Base-by-base conservation (phyloP, 2,113 vertebrate genomes). In the Syngnathus typhle region DNA sequence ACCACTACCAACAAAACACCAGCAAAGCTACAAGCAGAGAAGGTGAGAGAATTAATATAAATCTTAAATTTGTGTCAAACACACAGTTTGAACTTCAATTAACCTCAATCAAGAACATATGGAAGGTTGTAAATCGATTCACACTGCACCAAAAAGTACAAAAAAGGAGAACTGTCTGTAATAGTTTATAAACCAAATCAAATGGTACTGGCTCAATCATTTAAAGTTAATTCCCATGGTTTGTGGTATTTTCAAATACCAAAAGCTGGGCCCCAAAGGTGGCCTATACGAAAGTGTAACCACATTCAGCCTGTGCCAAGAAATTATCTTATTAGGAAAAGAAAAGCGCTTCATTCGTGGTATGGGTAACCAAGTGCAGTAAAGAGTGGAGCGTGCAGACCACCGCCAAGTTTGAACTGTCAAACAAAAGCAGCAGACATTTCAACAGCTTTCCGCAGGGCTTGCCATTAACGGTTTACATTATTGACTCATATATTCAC, bases 291-390 rank as follows among this genome's bases (percentile, higher is more conserved):
- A 75, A 63, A 73, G 41, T 82, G 68, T 71, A 39, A 54, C 62
- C 61, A 72, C 65, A 81, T 74, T 87, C 69, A 79, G 64, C 13
- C 0, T 0, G 10, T 67, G 82, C 83, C 82, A 85, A 80, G 60
- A 77, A 84, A 78, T 82, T 11, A 83, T 82, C 71, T 80, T 82
- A 82, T 87, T 86, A 78, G 68, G 64, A 63, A 58, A 72, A 78
- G 32, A 83, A 75, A 80, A 64, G 32, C 3, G 44, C 65, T 81
- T 68, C 67, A 77, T 46, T 76, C 23, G 54, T 70, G 69, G 52
- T 71, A 63, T 80, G 72, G 62, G 59, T 36, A 67, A 75, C 39
- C 65, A 18, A 74, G 62, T 32, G 23, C 55, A 69, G 63, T 68
- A 67, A 67, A 70, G 32, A 44, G 44, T 65, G 18, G 37, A 11